These are phyloP conservation scores for Siderastrea siderea DNA, from an alignment of 92 coral and sea anemone species.

Conservation along the genomic window DNA sequence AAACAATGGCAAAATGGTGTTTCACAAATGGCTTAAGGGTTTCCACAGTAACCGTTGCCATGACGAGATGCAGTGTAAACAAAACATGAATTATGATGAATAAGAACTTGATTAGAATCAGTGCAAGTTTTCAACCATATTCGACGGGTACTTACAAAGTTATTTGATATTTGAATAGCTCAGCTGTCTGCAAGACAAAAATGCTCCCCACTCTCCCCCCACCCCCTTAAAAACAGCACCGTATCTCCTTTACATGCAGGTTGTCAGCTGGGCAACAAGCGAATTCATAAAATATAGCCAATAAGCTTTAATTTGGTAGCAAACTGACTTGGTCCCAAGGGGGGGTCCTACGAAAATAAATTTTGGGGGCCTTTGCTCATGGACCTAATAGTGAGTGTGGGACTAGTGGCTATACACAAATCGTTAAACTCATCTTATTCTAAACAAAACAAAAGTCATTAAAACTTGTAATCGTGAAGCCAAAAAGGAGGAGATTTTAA, in stretches of 20 bases:
- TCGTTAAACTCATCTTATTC: too few relatives aligned
- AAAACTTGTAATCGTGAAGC: too few relatives aligned
- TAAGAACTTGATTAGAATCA: too few relatives aligned
- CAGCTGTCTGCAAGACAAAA: neutral
- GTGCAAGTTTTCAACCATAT: too few relatives aligned
- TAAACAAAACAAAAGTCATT: too few relatives aligned
- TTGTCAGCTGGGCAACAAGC: conserved; percentile 1
- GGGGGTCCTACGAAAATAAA: conserved; percentile 38
- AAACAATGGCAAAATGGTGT: too few relatives aligned
- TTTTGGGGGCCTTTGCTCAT: conserved; percentile 10
- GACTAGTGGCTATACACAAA: too few relatives aligned
- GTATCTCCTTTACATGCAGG: conserved; percentile 5
- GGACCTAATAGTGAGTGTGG: neutral
- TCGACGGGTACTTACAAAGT: neutral
- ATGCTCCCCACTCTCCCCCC: neutral
- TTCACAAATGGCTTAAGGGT: neutral
- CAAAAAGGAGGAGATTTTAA: too few relatives aligned
- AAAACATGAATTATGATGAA: neutral
- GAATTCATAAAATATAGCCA: conserved; percentile 30
- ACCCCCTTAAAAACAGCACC: neutral
- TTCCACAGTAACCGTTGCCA: neutral
- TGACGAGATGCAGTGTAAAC: neutral
- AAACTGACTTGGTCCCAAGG: neutral
- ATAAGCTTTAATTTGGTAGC: neutral
- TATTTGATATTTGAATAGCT: neutral